phyloP scores from a whole-genome alignment of 2,797 vertebrate genomes.

The Betta splendens region DNA sequence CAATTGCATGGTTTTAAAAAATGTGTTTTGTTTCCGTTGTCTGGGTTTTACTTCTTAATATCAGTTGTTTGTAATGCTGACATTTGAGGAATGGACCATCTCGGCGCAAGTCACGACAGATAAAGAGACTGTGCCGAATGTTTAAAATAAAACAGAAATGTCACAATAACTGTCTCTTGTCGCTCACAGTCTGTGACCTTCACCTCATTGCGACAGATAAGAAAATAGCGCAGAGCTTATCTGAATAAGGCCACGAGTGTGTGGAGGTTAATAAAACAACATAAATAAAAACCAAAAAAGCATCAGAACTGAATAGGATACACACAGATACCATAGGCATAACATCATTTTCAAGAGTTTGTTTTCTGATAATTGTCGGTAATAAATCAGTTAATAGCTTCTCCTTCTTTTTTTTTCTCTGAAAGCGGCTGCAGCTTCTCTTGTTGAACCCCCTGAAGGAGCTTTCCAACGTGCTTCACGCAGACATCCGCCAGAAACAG shows the following conservation, averaged over 20 bases:
- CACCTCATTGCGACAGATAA: slow-evolving; percentile 41
- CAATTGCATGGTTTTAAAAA: too few species aligned
- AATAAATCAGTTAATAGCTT: too few species aligned
- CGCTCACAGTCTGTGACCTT: slow-evolving; percentile 45
- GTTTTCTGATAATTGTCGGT: too few species aligned
- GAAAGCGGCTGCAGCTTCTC: slow-evolving; percentile 93
- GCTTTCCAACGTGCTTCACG: slow-evolving; percentile 91
- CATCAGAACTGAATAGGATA: too few species aligned
- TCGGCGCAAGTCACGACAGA: slow-evolving; percentile 11
- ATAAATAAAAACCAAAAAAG: neutral
- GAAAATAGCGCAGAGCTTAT: slow-evolving; percentile 22
- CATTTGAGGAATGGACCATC: slow-evolving; percentile 37
- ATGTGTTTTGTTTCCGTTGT: neutral
- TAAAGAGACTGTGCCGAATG: slow-evolving; percentile 20
- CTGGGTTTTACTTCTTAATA: neutral
- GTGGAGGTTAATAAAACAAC: slow-evolving; percentile 13
- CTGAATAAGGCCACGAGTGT: slow-evolving; percentile 19
- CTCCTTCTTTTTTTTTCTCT: slow-evolving; percentile 18
- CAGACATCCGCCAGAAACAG: slow-evolving; percentile 97
- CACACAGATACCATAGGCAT: too few species aligned
- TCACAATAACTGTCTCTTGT: slow-evolving; percentile 37
- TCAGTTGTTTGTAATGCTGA: slow-evolving; percentile 19
- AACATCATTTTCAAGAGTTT: too few species aligned
- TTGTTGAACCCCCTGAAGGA: slow-evolving; percentile 95
- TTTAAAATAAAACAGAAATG: slow-evolving; percentile 41